These are phyloP conservation scores for Eurosta solidaginis DNA, from an alignment of 1,140 invertebrate genomes.

Conservation along the genomic window DNA sequence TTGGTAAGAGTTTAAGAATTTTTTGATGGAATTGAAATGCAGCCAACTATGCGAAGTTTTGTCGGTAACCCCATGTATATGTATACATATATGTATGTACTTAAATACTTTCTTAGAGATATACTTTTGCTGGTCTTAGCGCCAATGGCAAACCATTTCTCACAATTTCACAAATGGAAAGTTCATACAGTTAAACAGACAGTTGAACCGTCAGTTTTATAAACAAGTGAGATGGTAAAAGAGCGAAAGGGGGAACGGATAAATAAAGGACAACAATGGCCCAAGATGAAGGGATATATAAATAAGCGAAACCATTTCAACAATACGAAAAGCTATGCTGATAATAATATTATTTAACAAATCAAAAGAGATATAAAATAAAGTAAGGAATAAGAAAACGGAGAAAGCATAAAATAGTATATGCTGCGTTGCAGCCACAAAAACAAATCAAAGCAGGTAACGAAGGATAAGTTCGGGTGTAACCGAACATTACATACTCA, in stretches of 20 bases:
- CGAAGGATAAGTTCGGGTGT: too few relatives aligned
- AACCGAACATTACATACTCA: too few relatives aligned
- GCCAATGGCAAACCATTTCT: neutral
- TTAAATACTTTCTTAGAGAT: too few relatives aligned
- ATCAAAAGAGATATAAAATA: neutral
- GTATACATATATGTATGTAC: too few relatives aligned
- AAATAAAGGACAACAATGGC: constrained; percentile 1
- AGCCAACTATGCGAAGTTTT: too few relatives aligned
- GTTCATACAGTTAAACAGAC: neutral
- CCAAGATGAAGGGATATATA: neutral
- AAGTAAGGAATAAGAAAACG: neutral
- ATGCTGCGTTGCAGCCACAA: neutral
- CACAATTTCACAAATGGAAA: constrained; percentile 10
- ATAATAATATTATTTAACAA: constrained; percentile 7
- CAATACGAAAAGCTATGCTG: neutral
- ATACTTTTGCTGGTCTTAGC: neutral
- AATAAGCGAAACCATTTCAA: neutral
- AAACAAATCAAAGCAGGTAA: neutral
- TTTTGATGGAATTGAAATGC: too few relatives aligned
- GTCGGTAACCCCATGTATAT: too few relatives aligned
- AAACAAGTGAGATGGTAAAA: neutral
- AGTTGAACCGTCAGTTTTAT: neutral
- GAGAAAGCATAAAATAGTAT: neutral
- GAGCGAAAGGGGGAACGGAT: neutral
- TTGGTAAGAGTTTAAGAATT: too few relatives aligned